Evolutionary conservation across 2,888 invertebrate genomes (phyloP), one percentile per base, ranked within the genome.

Genomic region (Autographa gamma): DNA sequence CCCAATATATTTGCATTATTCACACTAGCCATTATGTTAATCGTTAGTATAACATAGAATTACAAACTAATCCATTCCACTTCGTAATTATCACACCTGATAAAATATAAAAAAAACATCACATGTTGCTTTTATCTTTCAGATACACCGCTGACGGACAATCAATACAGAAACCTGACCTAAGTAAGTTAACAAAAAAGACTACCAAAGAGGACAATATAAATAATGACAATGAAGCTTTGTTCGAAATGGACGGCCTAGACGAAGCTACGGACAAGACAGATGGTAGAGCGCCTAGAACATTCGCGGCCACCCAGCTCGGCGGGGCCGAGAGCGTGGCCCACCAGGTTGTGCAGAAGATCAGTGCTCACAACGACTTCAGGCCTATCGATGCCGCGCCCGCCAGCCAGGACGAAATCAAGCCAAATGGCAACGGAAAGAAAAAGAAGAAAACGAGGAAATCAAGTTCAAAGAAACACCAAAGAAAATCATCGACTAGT

Each of bases 371-470:
- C 75, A 96, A 96, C 77, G 97, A 97, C 85, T 97, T 97, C 83
- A 91, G 96, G 63, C 97, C 97, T 0, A 97, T 97, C 68, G 95
- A 93, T 32, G 95, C 90, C 19, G 90, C 86, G 13, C 89, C 90
- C 0, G 80, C 87, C 14, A 90, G 82, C 71, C 88, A 82, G 34
- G 96, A 96, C 25, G 96, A 96, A 32, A 68, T 84, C 1, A 97
- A 97, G 82, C 94, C 89, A 61, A 96, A 96, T 76, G 96, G 95
- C 60, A 96, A 96, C 71, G 95, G 95, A 25, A 96, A 96, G 85
- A 98, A 98, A 88, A 97, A 98, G 91, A 98, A 97, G 90, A 97
- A 98, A 68, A 97, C 98, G 81, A 97, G 97, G 94, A 98, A 97
- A 96, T 97, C 97, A 48, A 96, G 97, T 81, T 97, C 97, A 92